Evolutionary conservation across 2,113 vertebrate genomes (phyloP), one percentile per base, ranked within the genome.

Genomic region (Epinephelus lanceolatus): DNA sequence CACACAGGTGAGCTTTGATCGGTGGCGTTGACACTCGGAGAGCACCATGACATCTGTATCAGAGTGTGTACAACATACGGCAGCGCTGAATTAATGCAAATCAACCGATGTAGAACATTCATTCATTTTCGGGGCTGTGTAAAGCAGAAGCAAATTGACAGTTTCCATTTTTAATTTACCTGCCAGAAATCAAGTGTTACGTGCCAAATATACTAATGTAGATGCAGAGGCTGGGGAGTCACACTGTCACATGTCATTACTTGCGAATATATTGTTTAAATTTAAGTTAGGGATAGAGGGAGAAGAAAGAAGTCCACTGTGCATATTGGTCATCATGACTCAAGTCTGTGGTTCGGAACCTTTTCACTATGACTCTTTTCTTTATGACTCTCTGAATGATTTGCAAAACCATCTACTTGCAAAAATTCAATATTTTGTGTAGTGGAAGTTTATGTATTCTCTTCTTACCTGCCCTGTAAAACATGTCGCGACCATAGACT

Each of bases 131-230:
- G 0, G 57, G 30, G 56, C 33, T n/a, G 40, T 63, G 70, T 57
- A 81, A 75, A 73, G 81, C 60, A 55, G 21, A 62, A 11, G 83
- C 52, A 78, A 78, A 87, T 66, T 87, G 84, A 80, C 62, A 85
- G 63, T 86, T 86, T 86, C 59, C 66, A 65, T 83, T 85, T 89
- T 86, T 82, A 83, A 88, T 92, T 92, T 75, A 88, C 87, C 91
- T 84, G 74, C 75, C 82, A 75, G 83, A 90, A 89, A 76, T 74
- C 62, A 83, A 69, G 56, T 5, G 61, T 21, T 42, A 52, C 81
- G 45, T 15, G 37, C 33, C n/a, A 59, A 51, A 78, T 67, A 83
- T 80, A 15, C 47, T 80, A 84, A 88, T 74, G 75, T 8, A 37
- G 27, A 63, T 25, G 56, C 49, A 52, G 55, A 78, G 77, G 13